Percentiles rank a stretch among this genome's conserved stretches.
Evolutionary conservation across 2,113 vertebrate species (phyloP).

Genomic region (Dromaius novaehollandiae): DNA sequence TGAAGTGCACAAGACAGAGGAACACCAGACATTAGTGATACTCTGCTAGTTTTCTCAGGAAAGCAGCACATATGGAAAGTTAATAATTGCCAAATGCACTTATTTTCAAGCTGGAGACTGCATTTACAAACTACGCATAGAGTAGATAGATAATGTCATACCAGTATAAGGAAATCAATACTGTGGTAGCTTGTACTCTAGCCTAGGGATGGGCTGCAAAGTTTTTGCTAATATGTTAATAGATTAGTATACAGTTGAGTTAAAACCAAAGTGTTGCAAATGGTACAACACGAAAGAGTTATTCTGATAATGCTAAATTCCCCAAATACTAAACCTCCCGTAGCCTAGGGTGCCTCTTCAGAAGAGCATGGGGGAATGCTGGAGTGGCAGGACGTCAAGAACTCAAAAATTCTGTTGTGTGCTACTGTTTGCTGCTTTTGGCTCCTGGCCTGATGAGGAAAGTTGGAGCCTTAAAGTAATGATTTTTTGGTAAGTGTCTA

Average conservation of each 20-base stretch:
- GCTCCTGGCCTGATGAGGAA: neutral
- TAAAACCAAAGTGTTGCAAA: neutral
- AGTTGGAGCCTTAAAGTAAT: neutral
- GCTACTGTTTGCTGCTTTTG: neutral
- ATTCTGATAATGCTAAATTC: neutral
- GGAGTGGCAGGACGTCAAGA: neutral
- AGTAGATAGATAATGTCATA: neutral
- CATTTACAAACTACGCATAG: neutral
- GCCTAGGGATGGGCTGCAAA: neutral
- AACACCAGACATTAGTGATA: neutral
- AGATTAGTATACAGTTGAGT: neutral
- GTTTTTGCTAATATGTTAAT: neutral
- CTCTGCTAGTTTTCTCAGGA: neutral
- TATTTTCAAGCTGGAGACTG: neutral
- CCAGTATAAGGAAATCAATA: neutral
- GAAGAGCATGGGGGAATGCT: neutral
- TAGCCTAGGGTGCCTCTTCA: neutral
- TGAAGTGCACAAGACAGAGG: neutral
- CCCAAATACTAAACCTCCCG: neutral
- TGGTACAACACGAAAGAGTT: neutral
- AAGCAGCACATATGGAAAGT: neutral
- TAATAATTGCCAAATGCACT: slow-evolving; percentile 30
- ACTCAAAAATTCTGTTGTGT: neutral
- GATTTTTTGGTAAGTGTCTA: neutral
- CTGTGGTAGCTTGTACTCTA: neutral